These are phyloP conservation scores for Cyprinodon brontotheroides DNA, from an alignment of 2,113 vertebrate species.

Conservation along the genomic window DNA sequence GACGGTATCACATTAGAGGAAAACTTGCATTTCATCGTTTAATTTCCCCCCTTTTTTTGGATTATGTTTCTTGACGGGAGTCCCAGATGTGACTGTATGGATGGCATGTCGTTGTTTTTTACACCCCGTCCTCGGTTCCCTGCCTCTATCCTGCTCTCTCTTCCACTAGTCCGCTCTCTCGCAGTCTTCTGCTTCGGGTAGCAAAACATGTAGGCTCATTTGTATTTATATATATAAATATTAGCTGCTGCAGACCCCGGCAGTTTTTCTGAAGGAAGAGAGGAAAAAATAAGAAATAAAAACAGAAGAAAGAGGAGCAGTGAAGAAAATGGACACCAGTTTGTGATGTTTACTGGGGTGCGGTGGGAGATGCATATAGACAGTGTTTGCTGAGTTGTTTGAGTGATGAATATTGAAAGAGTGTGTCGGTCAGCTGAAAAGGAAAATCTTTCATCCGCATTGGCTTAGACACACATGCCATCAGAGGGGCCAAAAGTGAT, in stretches of 20 bases:
- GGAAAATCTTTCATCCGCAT: slow-evolving; percentile 74
- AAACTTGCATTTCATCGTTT: slow-evolving; percentile 32
- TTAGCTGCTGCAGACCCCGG: slow-evolving; percentile 47
- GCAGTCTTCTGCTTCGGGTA: slow-evolving; percentile 72
- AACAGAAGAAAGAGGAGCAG: slow-evolving; percentile 20
- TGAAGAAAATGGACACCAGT: slow-evolving; percentile 38
- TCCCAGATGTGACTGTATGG: slow-evolving; percentile 69
- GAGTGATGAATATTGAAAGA: slow-evolving; percentile 59
- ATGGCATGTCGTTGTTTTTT: slow-evolving; percentile 62
- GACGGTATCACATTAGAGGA: slow-evolving; percentile 26
- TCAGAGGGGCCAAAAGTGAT: slow-evolving; percentile 56
- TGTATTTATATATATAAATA: slow-evolving; percentile 1
- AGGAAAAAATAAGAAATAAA: slow-evolving; percentile 9
- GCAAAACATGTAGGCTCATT: slow-evolving; percentile 66
- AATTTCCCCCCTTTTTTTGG: slow-evolving; percentile 20
- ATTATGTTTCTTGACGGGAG: slow-evolving; percentile 70
- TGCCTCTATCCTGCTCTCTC: slow-evolving; percentile 43
- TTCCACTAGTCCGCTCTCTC: slow-evolving; percentile 58
- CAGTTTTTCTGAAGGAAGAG: slow-evolving; percentile 27
- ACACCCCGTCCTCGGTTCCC: slow-evolving; percentile 53
- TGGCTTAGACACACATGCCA: slow-evolving; percentile 76
- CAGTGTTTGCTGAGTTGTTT: slow-evolving; percentile 52
- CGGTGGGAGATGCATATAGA: slow-evolving; percentile 35
- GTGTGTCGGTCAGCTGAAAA: slow-evolving; percentile 59
- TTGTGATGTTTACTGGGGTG: slow-evolving; percentile 34